Base-by-base conservation (phyloP, 2,113 vertebrate species). In the Eubucco bourcierii region DNA sequence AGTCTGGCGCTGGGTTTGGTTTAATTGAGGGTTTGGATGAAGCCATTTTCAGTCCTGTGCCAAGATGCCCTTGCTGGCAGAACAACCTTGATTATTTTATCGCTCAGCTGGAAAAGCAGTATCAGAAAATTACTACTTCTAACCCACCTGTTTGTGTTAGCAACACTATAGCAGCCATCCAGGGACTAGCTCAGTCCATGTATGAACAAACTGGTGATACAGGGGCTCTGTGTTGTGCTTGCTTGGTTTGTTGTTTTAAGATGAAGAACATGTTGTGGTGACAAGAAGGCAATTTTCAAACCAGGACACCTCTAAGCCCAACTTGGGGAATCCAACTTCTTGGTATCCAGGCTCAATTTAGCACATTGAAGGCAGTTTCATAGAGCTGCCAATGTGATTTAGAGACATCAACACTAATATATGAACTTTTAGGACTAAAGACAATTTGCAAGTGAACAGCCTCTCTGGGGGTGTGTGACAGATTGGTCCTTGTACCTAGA, bases 11-110 rank as follows among this genome's bases (percentile, higher is more conserved):
- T 90, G 21, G 21, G 28, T 74, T 92, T 91, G 80, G 81, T 88
- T 93, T 82, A 89, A 87, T 44, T 68, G 70, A 81, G 59, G 75
- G 53, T 65, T 90, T 81, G 78, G 90, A 84, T 66, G 79, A 81
- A 86, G 46, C 28, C 37, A 8, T 78, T 95, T 94, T 60, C 34
- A 63, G 52, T 33, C 56, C 31, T 28, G 20, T 52, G 55, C 63
- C 84, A 15, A 44, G 14, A 80, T 65, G 61, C 9, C 28, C 34
- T 74, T 31, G 56, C 47, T 88, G 0, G 0, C 31, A 24, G 16
- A 33, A 31, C 39, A 63, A 9, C 1, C 0, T 46, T 27, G 70
- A 79, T 82, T 93, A 52, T 87, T 88, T 65, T n/a, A 41, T 83
- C 46, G 50, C 83, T 93, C 71, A 83, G 50, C n/a, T 1, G 1